Percentiles rank a stretch among this genome's conserved stretches.
These are phyloP conservation scores for Thecophora atra DNA, from an alignment of 2,888 invertebrate genomes.

Conservation along the genomic window DNA sequence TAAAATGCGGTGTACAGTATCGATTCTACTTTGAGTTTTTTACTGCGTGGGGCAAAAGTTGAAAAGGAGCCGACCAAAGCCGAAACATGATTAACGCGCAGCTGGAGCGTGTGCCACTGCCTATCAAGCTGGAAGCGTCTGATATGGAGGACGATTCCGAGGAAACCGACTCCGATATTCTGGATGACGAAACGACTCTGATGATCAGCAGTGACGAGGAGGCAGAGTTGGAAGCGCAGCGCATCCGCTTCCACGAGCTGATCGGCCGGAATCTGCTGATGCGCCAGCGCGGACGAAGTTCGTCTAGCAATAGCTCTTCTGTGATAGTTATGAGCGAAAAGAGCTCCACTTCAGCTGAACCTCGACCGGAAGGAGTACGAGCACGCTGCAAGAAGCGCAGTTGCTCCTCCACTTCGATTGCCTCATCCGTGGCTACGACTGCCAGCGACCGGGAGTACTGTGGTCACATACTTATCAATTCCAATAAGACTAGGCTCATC, in stretches of 20 bases:
- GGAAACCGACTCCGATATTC: slow-evolving; percentile 44
- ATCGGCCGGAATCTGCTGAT: slow-evolving; percentile 31
- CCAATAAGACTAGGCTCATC: slow-evolving; percentile 52
- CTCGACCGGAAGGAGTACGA: neutral
- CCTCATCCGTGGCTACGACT: slow-evolving; percentile 41
- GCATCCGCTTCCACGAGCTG: slow-evolving; percentile 56
- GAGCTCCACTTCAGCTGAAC: neutral
- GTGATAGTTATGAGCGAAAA: slow-evolving; percentile 12
- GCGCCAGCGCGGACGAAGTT: slow-evolving; percentile 41
- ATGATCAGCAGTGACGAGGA: slow-evolving; percentile 61
- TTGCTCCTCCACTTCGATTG: slow-evolving; percentile 49
- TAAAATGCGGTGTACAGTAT: neutral
- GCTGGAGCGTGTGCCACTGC: slow-evolving; percentile 52
- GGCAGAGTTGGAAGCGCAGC: slow-evolving; percentile 59
- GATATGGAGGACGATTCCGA: slow-evolving; percentile 35
- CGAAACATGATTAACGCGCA: slow-evolving; percentile 54
- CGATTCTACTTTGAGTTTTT: slow-evolving; percentile 38
- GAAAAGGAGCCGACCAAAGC: slow-evolving; percentile 35
- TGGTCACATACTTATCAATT: slow-evolving; percentile 53
- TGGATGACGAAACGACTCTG: slow-evolving; percentile 52
- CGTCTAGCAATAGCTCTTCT: slow-evolving; percentile 40
- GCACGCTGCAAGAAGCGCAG: slow-evolving; percentile 36
- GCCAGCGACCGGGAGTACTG: slow-evolving; percentile 51
- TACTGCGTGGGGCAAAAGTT: no score
- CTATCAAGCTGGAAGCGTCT: slow-evolving; percentile 49